These are phyloP conservation scores for Ectemnius continuus DNA, from an alignment of 2,888 invertebrate genomes.

Conservation along the genomic window DNA sequence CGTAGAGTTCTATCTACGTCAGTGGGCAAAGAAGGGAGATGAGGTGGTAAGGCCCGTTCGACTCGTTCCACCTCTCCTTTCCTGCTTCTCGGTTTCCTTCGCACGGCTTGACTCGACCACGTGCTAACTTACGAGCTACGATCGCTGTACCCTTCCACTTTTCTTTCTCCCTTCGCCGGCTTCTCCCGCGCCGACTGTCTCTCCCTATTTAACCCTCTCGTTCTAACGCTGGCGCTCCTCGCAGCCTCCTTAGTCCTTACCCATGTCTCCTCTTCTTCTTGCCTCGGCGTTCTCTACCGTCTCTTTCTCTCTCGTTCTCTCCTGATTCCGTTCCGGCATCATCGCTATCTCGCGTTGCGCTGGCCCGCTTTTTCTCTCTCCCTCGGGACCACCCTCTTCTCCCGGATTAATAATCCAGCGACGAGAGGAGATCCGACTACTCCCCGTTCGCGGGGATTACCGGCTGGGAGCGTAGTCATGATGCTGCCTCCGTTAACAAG, in stretches of 20 bases:
- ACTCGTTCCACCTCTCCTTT: slow-evolving; percentile 62
- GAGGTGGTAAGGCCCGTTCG: slow-evolving; percentile 65
- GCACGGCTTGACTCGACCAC: slow-evolving; percentile 69
- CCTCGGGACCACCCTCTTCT: slow-evolving; percentile 35
- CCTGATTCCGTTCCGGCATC: slow-evolving; percentile 6
- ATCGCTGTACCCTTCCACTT: slow-evolving; percentile 66
- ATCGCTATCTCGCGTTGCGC: slow-evolving; percentile 34
- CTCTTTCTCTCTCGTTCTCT: no score
- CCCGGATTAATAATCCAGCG: slow-evolving; percentile 61
- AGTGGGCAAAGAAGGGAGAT: slow-evolving; percentile 60
- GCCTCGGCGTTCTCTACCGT: slow-evolving; percentile 5
- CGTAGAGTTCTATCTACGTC: slow-evolving; percentile 62
- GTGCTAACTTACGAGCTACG: slow-evolving; percentile 76
- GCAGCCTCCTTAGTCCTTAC: background rate
- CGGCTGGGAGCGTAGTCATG: slow-evolving; percentile 52
- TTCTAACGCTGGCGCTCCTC: slow-evolving; percentile 7
- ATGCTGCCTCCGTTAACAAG: slow-evolving; percentile 63
- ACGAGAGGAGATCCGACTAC: slow-evolving; percentile 45
- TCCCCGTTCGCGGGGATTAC: slow-evolving; percentile 49
- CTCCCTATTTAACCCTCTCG: slow-evolving; percentile 22
- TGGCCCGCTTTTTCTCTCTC: slow-evolving; percentile 53
- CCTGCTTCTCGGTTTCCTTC: slow-evolving; percentile 65
- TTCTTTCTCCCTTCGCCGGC: slow-evolving; percentile 51
- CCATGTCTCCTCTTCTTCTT: slow-evolving; percentile 13
- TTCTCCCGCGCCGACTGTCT: slow-evolving; percentile 49